Conservation (phyloP, 2,113 vertebrate genomes). For the Urocynchramus pylzowi region DNA sequence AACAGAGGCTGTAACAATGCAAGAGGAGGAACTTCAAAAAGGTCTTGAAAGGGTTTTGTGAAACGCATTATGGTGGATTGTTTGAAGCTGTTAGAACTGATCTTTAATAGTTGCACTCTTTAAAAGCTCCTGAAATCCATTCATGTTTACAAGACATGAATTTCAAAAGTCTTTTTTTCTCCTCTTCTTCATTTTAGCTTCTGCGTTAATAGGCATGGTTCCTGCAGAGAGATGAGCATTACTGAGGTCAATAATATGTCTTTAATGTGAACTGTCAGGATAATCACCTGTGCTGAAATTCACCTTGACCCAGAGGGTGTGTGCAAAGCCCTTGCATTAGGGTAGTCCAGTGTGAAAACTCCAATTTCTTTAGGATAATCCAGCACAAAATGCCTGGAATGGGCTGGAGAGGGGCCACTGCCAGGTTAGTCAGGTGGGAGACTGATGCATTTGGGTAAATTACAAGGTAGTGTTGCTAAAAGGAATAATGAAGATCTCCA, state of each 20-base stretch:
- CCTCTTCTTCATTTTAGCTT: background rate
- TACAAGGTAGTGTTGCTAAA: background rate
- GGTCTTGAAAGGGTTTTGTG: background rate
- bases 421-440: background rate
- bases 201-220: background rate
- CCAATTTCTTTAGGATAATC: background rate
- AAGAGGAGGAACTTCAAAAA: background rate
- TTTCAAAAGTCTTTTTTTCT: constrained; percentile 7
- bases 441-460: background rate
- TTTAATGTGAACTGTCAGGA: background rate
- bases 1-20: background rate
- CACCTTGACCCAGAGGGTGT: background rate
- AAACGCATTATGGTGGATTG: background rate
- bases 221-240: background rate
- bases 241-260: background rate
- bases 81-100: constrained; percentile 33
- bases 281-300: background rate
- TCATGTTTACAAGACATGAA: background rate
- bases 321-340: background rate
- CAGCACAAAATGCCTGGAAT: background rate
- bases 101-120: background rate
- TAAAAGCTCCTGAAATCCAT: background rate
- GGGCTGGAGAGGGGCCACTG: background rate
- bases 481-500: background rate
- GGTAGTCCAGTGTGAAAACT: background rate